These are phyloP conservation scores for Baryphthengus martii DNA, from an alignment of 2,113 vertebrate species.

Conservation along the genomic window DNA sequence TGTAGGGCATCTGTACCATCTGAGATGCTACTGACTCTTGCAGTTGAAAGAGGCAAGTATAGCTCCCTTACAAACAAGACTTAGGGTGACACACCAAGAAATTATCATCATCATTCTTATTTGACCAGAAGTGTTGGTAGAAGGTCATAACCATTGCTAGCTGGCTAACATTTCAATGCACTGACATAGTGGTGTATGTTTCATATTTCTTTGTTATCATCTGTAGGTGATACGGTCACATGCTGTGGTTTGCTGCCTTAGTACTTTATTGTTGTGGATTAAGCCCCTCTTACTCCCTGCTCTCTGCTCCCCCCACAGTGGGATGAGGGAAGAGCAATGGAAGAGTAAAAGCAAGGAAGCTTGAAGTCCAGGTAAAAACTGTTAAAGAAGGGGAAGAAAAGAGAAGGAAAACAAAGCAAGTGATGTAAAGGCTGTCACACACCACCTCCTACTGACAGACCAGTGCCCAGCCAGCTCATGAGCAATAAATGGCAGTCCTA, in stretches of 20 bases:
- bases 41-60: neutral
- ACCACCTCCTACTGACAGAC: fast-evolving
- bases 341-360: neutral
- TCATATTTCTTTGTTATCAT: neutral
- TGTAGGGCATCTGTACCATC: neutral
- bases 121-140: neutral
- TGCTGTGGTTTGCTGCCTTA: neutral
- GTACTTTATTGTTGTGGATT: neutral
- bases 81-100: neutral
- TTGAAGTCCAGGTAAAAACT: neutral
- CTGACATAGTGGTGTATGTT: neutral
- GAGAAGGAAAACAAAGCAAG: neutral
- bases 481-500: neutral
- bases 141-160: neutral
- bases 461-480: neutral
- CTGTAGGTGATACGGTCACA: neutral
- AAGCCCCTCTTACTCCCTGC: neutral
- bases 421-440: fast-evolving
- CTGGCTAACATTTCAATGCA: neutral
- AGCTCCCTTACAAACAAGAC: neutral
- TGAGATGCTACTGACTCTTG: neutral
- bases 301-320: neutral
- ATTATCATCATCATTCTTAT: neutral
- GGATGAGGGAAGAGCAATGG: neutral
- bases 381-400: neutral